Evolutionary conservation across 2,888 invertebrate species (phyloP), one percentile per base, ranked within the genome.

Genomic region (Drosophila lacicola): DNA sequence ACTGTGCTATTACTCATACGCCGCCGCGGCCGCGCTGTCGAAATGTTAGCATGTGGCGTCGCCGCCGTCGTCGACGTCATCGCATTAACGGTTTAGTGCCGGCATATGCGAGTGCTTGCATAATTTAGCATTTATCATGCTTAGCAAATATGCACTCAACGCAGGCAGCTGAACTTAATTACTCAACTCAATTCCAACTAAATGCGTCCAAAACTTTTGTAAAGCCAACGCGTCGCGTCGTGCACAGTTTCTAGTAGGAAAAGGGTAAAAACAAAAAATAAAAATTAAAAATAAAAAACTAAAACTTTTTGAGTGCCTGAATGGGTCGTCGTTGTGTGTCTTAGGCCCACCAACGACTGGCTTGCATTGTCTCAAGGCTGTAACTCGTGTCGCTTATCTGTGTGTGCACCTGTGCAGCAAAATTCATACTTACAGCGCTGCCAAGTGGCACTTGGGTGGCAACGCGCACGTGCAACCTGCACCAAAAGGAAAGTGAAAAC

Each of bases 41-140:
- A 71, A 65, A 88, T 79, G 82, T 57, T 82, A 82, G 83, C 80
- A 80, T 82, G 80, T 80, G 80, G 84, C 84, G 81, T 66, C 84
- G 75, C 62, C 76, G 81, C 74, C 75, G 84, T 58, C 83, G 86
- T 57, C 75, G 80, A 65, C 66, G 74, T 70, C 75, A 73, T 67
- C 61, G 64, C 53, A 73, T 36, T 68, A 78, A 65, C 51, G 54
- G 68, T 45, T 51, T 63, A 78, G 37, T 51, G 61, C 46, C 68
- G 55, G 44, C 75, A 78, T 64, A 75, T 75, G 75, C 54, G 50
- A 73, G 63, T 58, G 69, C 65, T 68, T 80, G 78, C 81, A 80
- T 80, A 68, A 80, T 81, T 81, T 68, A 81, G 74, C 65, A 68
- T 65, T 44, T 29, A 68, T 47, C 54, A 57, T 54, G 69, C 56